Evolutionary conservation across 2,797 vertebrate genomes (phyloP), one percentile per base, ranked within the genome.

Genomic region (Gobio occitaniae): DNA sequence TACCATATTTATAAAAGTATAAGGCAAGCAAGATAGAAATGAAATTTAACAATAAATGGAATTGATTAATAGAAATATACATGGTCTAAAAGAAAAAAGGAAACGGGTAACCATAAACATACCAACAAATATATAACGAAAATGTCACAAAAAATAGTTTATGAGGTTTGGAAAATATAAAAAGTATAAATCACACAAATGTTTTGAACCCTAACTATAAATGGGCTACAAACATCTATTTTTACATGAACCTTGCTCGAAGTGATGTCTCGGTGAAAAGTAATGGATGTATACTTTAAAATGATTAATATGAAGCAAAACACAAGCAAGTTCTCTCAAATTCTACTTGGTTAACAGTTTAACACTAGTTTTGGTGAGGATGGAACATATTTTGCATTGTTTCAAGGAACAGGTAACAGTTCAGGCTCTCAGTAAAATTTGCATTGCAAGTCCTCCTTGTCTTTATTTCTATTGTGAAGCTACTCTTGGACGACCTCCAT

Each of bases 1-100:
- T 36, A 78, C 19, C 19, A 78, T 78, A 61, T 84, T 84, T 84
- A 84, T 84, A 78, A 78, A 84, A 78, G 25, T 78, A 84, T 84
- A 78, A 84, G 82, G 82, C 82, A 69, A 69, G 48, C 48, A 78
- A 56, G 6, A 66, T 19, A 76, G 38, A 47, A 81, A 56, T 41
- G 3, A 52, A 77, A 50, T 66, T 54, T 44, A 71, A 83, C 71
- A 68, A 68, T 54, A 76, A 63, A 76, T 21, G 16, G 25, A 84
- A 84, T 6, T 65, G 21, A 50, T n/a, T 66, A 44, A 68, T 50
- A 68, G 2, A 10, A 41, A 54, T 15, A 70, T 38, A 61, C 19
- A 78, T 54, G 15, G 19, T 41, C 32, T 54, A 47, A 83, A 21
- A 17, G n/a, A 25, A 54, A 47, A 66, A 50, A 4, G 56, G 32